A percentile compares a stretch with the other conserved stretches of the same genome.
Evolutionary conservation across 2,888 invertebrate genomes (phyloP).

Genomic region (Sarcophaga caerulescens): DNA sequence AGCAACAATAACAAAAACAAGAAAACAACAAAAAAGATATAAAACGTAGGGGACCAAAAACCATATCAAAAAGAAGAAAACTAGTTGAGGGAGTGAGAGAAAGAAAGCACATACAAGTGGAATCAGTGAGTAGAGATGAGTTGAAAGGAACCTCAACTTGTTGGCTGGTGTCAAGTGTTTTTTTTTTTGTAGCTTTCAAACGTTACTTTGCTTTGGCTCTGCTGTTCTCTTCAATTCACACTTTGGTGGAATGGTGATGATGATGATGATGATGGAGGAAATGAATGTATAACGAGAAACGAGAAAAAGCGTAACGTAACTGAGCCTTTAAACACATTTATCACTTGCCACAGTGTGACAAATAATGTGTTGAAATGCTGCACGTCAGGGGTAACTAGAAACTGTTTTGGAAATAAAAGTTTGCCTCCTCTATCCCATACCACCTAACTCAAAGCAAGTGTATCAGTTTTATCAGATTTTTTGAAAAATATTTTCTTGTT

Average conservation of each 20-base stretch:
- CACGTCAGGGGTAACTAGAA: background rate
- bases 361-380: slow-evolving; percentile 56
- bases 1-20: background rate
- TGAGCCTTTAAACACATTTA: slow-evolving; percentile 53
- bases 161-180: slow-evolving; percentile 2
- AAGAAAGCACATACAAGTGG: background rate
- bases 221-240: background rate
- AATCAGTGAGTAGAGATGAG: background rate
- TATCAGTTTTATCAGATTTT: too few species aligned
- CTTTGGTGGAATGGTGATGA: background rate
- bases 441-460: too few species aligned
- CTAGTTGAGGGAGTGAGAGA: too few species aligned
- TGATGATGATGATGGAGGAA: background rate
- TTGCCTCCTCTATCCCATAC: background rate
- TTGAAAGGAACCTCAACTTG: slow-evolving; percentile 1
- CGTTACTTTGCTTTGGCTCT: background rate
- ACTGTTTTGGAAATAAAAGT: background rate
- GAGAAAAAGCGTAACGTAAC: background rate
- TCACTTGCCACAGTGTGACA: slow-evolving; percentile 59
- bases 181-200: background rate
- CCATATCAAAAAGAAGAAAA: too few species aligned
- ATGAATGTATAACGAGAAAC: background rate
- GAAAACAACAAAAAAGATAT: too few species aligned
- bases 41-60: too few species aligned
- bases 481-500: too few species aligned